Evolutionary conservation across 2,888 invertebrate species (phyloP).

Genomic region (Andrena hattorfiana): DNA sequence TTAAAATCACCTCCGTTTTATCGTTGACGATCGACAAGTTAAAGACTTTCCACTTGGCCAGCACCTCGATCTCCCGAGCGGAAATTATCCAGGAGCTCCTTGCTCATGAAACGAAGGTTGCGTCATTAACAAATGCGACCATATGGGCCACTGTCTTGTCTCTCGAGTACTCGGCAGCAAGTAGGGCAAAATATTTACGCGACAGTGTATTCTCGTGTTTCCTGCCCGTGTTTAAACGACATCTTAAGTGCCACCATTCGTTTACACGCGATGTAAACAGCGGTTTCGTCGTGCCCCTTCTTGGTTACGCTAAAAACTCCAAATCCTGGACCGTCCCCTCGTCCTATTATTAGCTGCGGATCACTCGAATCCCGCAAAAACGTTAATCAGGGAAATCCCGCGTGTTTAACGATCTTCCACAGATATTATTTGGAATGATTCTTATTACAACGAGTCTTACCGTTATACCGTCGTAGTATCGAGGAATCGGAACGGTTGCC

Average conservation of each 20-base stretch:
- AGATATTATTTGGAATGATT: background rate
- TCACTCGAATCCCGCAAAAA: background rate
- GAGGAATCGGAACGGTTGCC: too few species aligned
- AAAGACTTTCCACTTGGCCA: background rate
- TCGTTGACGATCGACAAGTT: background rate
- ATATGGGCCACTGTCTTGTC: slow-evolving; percentile 76
- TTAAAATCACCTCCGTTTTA: background rate
- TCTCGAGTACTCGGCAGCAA: slow-evolving; percentile 74
- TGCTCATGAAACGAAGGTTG: slow-evolving; percentile 45
- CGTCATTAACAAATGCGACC: slow-evolving; percentile 79
- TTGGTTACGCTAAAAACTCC: slow-evolving; percentile 49
- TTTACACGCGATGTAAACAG: slow-evolving; percentile 81
- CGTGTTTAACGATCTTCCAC: background rate
- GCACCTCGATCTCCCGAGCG: background rate
- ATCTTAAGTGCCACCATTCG: slow-evolving; percentile 82
- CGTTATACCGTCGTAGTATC: too few species aligned
- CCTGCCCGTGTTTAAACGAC: slow-evolving; percentile 84
- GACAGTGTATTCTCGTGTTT: slow-evolving; percentile 83
- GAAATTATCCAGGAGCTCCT: slow-evolving; percentile 27
- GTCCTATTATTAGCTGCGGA: background rate
- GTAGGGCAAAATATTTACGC: slow-evolving; percentile 83
- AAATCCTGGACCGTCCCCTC: background rate
- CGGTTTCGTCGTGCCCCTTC: slow-evolving; percentile 71
- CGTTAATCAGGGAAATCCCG: background rate
- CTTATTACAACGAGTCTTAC: too few species aligned